These are phyloP conservation scores for Apis laboriosa DNA, from an alignment of 1,140 invertebrate genomes.

Conservation along the genomic window DNA sequence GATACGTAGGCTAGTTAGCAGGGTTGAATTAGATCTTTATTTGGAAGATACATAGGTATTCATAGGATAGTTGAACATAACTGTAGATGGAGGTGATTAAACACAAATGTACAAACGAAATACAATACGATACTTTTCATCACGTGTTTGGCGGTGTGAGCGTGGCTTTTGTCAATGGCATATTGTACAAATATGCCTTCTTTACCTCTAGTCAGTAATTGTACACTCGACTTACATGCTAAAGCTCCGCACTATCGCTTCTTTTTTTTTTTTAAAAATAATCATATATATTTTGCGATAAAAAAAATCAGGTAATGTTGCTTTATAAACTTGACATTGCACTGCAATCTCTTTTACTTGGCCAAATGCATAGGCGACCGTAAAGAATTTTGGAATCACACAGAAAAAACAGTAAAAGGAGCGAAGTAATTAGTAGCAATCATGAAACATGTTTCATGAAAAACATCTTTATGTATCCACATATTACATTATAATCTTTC, in stretches of 20 bases:
- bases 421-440: conserved; percentile 41
- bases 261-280: conserved; percentile 65
- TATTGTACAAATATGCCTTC: conserved; percentile 40
- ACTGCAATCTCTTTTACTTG: conserved; percentile 63
- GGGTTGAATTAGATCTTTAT: conserved; percentile 73
- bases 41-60: conserved; percentile 74
- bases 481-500: conserved; percentile 17
- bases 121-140: conserved; percentile 66
- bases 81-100: conserved; percentile 64
- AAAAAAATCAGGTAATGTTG: conserved; percentile 69
- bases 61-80: conserved; percentile 69
- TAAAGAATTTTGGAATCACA: conserved; percentile 58
- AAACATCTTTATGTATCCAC: conserved; percentile 37
- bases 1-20: conserved; percentile 52
- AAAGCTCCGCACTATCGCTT: conserved; percentile 64
- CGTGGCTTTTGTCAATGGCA: conserved; percentile 44
- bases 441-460: conserved; percentile 35
- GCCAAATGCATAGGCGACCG: conserved; percentile 30
- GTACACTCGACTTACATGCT: conserved; percentile 64
- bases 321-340: conserved; percentile 61
- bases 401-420: conserved; percentile 64
- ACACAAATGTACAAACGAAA: conserved; percentile 75
- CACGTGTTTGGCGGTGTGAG: conserved; percentile 52
- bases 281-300: conserved; percentile 67
- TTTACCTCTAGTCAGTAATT: conserved; percentile 59